A percentile compares a stretch with the other conserved stretches of the same genome.
Evolutionary conservation across 2,113 vertebrate species (phyloP).

Genomic region (Nerophis lumbriciformis): DNA sequence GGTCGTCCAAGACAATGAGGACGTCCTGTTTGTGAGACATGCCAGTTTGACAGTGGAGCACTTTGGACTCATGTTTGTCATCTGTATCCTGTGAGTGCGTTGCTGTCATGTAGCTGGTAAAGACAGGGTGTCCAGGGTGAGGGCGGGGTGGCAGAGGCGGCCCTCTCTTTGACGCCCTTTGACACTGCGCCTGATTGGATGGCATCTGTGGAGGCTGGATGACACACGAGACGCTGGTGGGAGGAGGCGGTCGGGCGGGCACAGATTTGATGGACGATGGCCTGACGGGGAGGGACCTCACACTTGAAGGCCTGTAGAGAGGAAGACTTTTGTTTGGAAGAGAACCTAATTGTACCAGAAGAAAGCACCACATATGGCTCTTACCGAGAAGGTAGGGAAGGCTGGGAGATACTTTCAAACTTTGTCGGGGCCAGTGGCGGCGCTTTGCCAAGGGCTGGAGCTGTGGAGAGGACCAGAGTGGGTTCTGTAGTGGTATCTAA

Average conservation of each 20-base stretch:
- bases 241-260: slow-evolving; percentile 84
- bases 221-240: slow-evolving; percentile 49
- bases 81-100: neutral
- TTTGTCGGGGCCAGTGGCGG: slow-evolving; percentile 30
- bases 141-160: slow-evolving; percentile 90
- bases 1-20: slow-evolving; percentile 70
- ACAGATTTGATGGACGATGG: slow-evolving; percentile 77
- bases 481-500: slow-evolving; percentile 12
- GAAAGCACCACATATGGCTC: neutral
- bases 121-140: slow-evolving; percentile 87
- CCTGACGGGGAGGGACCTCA: slow-evolving; percentile 66
- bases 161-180: slow-evolving; percentile 71
- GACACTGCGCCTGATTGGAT: slow-evolving; percentile 73
- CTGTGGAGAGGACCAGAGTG: slow-evolving; percentile 19
- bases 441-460: neutral
- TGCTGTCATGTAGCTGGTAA: slow-evolving; percentile 75
- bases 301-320: slow-evolving; percentile 35
- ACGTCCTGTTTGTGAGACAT: slow-evolving; percentile 68
- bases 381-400: slow-evolving; percentile 56
- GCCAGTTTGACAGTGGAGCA: neutral
- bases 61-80: neutral
- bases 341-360: neutral
- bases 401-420: slow-evolving; percentile 26
- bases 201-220: slow-evolving; percentile 36
- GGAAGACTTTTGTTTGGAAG: neutral